Evolutionary conservation across 2,888 invertebrate genomes (phyloP).

Genomic region (Parthenolecanium corni): DNA sequence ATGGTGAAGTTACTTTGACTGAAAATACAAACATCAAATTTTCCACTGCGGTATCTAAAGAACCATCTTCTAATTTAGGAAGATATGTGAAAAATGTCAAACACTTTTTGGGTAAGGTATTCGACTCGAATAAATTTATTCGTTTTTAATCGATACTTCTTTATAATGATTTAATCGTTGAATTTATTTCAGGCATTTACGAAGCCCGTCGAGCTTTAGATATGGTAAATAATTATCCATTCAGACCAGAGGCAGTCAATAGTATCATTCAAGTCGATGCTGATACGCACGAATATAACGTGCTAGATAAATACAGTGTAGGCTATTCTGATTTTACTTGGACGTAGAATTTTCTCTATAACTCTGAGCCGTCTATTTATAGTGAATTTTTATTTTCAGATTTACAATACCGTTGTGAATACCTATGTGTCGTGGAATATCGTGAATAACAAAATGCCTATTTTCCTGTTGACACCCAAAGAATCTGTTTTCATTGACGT

Average conservation of each 20-base stretch:
- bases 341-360: too few species aligned
- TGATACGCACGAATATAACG: neutral
- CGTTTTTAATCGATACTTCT: too few species aligned
- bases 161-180: too few species aligned
- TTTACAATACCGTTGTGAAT: constrained; percentile 13
- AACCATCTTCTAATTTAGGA: constrained; percentile 5
- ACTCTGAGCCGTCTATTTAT: too few species aligned
- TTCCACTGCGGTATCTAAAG: neutral
- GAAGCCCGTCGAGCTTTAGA: constrained; percentile 12
- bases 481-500: neutral
- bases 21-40: constrained; percentile 22
- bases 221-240: constrained; percentile 15
- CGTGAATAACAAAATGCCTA: constrained; percentile 1
- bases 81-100: constrained; percentile 10
- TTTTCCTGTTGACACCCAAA: constrained; percentile 3
- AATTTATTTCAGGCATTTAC: constrained; percentile 4
- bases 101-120: constrained; percentile 14
- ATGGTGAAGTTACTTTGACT: constrained; percentile 43
- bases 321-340: too few species aligned
- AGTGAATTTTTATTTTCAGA: neutral
- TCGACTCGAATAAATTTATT: too few species aligned
- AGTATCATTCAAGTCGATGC: constrained; percentile 4
- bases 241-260: constrained; percentile 5
- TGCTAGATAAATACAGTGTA: constrained; percentile 17
- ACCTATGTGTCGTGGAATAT: constrained; percentile 16